Conservation (phyloP, 2,888 invertebrate genomes). For the Tachystola acroxantha region DNA sequence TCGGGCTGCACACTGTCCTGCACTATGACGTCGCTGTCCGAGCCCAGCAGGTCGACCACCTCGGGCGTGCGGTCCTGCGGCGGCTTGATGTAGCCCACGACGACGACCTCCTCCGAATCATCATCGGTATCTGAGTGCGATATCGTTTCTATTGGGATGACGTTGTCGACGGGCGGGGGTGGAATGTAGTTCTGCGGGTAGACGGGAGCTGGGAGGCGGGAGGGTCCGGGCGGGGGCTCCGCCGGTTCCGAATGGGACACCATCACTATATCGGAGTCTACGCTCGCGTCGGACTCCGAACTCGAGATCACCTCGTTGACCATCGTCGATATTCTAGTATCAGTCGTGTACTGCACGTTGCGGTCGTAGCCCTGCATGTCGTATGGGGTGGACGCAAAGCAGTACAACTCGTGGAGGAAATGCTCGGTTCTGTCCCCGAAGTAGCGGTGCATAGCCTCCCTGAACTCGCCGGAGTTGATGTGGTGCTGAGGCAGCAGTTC, state of each 20-base stretch:
- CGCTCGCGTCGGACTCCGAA: conserved; percentile 50
- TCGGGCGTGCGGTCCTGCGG: conserved; percentile 82
- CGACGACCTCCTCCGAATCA: conserved; percentile 76
- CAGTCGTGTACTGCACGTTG: conserved; percentile 81
- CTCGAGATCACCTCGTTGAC: conserved; percentile 75
- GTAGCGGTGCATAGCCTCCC: conserved; percentile 82
- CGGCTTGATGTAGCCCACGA: conserved; percentile 82
- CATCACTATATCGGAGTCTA: conserved; percentile 56
- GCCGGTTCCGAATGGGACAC: conserved; percentile 48
- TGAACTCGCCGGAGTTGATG: conserved; percentile 83
- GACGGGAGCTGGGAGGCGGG: conserved; percentile 30
- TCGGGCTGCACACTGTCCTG: conserved; percentile 41
- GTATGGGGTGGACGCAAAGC: conserved; percentile 91
- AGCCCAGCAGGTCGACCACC: conserved; percentile 78
- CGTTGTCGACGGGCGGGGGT: conserved; percentile 27
- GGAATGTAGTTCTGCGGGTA: conserved; percentile 47
- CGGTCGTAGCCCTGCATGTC: conserved; percentile 90
- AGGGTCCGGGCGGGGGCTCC: conserved; percentile 25
- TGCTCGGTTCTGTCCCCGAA: conserved; percentile 87
- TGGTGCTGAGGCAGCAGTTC: conserved; percentile 83
- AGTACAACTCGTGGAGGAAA: conserved; percentile 92
- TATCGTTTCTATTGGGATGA: conserved; percentile 68
- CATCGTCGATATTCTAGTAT: conserved; percentile 72
- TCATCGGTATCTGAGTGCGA: conserved; percentile 67
- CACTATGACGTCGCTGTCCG: conserved; percentile 71